Percentiles rank a stretch among this genome's conserved stretches.
Evolutionary conservation across 2,113 vertebrate genomes (phyloP).

Genomic region (Cyanoliseus patagonus): DNA sequence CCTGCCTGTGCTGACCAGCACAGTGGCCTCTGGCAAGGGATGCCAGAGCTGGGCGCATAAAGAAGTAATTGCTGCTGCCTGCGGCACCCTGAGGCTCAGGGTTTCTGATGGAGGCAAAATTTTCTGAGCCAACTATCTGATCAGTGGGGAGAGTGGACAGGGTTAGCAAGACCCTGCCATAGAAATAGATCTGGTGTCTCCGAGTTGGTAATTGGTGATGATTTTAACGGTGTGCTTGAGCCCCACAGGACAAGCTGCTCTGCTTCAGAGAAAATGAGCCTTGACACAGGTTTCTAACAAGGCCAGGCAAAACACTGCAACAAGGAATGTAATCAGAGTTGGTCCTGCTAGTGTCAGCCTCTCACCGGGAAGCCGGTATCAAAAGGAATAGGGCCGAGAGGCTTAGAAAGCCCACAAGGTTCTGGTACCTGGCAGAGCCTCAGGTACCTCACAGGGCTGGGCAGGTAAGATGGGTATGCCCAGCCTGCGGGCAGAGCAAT

Average conservation of each 20-base stretch:
- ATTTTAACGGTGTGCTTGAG: neutral
- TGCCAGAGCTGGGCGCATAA: neutral
- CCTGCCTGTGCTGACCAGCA: fast-evolving
- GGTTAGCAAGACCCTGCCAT: neutral
- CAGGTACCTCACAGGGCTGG: fast-evolving
- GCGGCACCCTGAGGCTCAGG: fast-evolving
- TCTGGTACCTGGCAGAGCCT: fast-evolving
- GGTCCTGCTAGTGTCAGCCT: neutral
- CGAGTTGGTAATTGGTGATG: fast-evolving
- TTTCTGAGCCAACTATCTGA: neutral
- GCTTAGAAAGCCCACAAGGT: fast-evolving
- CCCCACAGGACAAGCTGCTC: neutral
- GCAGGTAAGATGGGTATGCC: neutral
- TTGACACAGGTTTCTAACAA: neutral
- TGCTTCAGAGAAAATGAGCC: neutral
- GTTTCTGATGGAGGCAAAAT: neutral
- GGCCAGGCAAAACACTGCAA: neutral
- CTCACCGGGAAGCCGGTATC: neutral
- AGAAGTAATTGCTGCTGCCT: neutral
- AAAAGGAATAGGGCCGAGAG: neutral
- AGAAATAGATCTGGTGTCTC: neutral
- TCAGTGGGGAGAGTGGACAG: fast-evolving
- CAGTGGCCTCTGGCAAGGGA: neutral
- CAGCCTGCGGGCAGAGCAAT: neutral
- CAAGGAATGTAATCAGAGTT: neutral